Base-by-base conservation (phyloP, 2,113 vertebrate genomes). In the Poeciliopsis occidentalis region DNA sequence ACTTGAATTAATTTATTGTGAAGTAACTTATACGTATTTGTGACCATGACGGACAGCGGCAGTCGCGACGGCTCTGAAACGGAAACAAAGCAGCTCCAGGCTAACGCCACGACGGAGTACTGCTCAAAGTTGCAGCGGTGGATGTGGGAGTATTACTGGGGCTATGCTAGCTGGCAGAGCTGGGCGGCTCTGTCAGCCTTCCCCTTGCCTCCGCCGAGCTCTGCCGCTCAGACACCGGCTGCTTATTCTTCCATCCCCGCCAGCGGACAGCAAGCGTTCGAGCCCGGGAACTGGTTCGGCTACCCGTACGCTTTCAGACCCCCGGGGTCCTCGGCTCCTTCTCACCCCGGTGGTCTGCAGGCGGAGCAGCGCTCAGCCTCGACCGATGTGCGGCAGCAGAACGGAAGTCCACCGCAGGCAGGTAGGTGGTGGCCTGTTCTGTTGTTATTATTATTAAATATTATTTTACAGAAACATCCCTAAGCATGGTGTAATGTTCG, bases 111-210 rank as follows among this genome's bases (percentile, higher is more conserved):
- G 0, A 95, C 92, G 27, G 95, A 97, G 65, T 98, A 98, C 89
- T 96, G 96, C 66, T 93, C 90, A 60, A 92, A 93, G 71, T 91
- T 98, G 75, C 97, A 97, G 91, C 95, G 94, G 76, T 98, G 97
- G 97, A 96, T 98, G 67, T 98, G 97, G 97, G 95, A 96, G 84
- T 96, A 95, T 64, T 95, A 97, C 94, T 96, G 96, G 90, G 94
- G 96, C 0, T 94, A 95, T 84, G 87, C 95, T 24, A 92, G 83
- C 90, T 97, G 96, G 96, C 96, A 97, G 89, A 93, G 90, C 93
- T 95, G 95, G 89, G 12, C 86, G 77, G 34, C 86, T 19, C 81
- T 92, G 62, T 86, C 91, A 8, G 69, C 93, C 81, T 39, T 92
- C 86, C 81, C 94, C 77, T 51, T 90, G 84, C 66, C 93, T 84